Evolutionary conservation across 1,140 invertebrate species (phyloP).

Genomic region (Epicauta chinensis): DNA sequence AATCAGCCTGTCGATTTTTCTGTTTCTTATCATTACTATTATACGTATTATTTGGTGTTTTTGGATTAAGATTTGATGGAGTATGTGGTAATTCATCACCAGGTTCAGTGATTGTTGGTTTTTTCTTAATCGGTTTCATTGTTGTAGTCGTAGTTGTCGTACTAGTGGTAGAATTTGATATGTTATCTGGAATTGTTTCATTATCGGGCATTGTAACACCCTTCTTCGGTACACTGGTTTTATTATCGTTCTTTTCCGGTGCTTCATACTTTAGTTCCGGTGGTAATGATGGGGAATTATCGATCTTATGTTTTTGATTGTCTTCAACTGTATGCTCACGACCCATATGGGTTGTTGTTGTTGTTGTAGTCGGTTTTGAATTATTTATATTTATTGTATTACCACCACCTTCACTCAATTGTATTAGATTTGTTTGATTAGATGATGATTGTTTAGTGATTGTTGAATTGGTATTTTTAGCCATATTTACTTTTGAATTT

Average conservation of each 20-base stretch:
- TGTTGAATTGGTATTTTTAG: too few relatives aligned
- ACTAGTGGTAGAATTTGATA: neutral
- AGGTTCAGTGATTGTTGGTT: neutral
- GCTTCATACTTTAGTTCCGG: neutral
- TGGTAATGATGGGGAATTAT: too few relatives aligned
- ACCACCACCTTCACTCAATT: too few relatives aligned
- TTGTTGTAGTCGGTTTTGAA: too few relatives aligned
- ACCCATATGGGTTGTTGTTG: slow-evolving; percentile 6
- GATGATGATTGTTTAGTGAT: too few relatives aligned
- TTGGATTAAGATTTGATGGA: neutral
- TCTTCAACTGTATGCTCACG: slow-evolving; percentile 9
- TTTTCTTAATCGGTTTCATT: slow-evolving; percentile 11
- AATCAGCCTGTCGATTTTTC: slow-evolving; percentile 39
- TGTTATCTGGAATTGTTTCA: too few relatives aligned
- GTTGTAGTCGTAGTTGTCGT: slow-evolving; percentile 15
- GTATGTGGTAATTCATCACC: neutral
- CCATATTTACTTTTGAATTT: too few relatives aligned
- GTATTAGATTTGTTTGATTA: too few relatives aligned
- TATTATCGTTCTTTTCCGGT: slow-evolving; percentile 9
- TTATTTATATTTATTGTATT: too few relatives aligned
- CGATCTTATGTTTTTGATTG: too few relatives aligned
- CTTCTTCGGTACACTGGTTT: slow-evolving; percentile 21
- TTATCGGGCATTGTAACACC: slow-evolving; percentile 8
- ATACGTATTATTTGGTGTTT: neutral
- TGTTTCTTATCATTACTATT: neutral